Base-by-base conservation (phyloP, 1,140 invertebrate species). In the Drosophila elegans region DNA sequence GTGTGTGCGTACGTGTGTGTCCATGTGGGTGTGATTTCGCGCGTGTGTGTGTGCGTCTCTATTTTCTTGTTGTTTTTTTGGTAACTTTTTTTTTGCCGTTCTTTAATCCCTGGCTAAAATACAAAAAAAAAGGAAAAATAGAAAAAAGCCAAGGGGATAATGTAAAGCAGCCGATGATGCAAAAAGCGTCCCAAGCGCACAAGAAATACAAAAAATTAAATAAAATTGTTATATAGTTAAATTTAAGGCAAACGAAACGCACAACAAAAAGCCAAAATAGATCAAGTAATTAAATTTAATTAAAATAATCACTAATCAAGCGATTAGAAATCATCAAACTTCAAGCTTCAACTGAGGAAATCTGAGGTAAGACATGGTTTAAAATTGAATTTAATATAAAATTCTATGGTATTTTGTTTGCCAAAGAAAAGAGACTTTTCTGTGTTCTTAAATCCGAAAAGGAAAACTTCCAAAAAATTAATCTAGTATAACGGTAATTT, bases 41-140 rank as follows among this genome's bases (percentile, higher is more conserved):
- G 64, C 60, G 57, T 45, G 71, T 74, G 77, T 79, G 72, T 66
- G 61, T 72, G 38, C 52, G 45, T 57, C 46, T 38, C 62, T 66
- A 60, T 77, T 73, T 79, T 75, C 67, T 75, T 76, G 39, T 74
- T 60, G 60, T 76, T 69, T 77, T 86, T 54, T 68, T 61, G 75
- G 21, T 48, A 60, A 74, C 59, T 45, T 64, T 72, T 66, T 72
- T 72, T 73, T 69, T 38, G 21, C 12, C 49, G 64, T 62, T 61
- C 36, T 48, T 71, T 52, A 79, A 63, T 55, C 55, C 73, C 56
- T 53, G 71, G 41, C 63, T 55, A 41, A 25, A 71, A 52, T 44
- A 45, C 27, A 42, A 60, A 52, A 59, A 45, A 45, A 38, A 45
- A 44, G 34, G 13, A 12, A 55, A 55, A 60, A 53, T 36, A 11